Base-by-base conservation (phyloP, 2,888 invertebrate genomes). In the Drosophila maculinotata region DNA sequence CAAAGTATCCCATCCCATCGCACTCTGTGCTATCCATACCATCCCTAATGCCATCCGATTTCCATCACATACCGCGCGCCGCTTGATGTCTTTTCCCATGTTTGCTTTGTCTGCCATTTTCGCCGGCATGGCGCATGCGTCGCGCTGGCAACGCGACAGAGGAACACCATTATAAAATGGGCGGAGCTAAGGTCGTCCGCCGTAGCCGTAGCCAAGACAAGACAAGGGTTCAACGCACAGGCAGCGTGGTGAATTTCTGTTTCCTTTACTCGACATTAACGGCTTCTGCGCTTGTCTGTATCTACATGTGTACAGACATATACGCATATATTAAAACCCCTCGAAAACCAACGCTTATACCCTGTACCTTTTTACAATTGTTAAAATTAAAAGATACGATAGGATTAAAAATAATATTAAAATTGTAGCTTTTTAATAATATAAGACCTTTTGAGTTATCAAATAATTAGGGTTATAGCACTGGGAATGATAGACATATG, bases 91-190 rank as follows among this genome's bases (percentile, higher is more conserved):
- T 20, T 20, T 57, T 74, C 31, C 33, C 56, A 39, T 52, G 30
- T 57, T 49, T 64, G 69, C 80, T 79, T 80, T 76, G 59, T 45
- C 59, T 52, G 48, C 47, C 62, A 70, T 53, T 48, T 76, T 70
- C 74, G 72, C 42, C 41, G 33, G 57, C 60, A 57, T 49, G 62
- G 77, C 87, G 81, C 86, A 79, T 82, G 88, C 87, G 87, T 78
- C 75, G 73, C 68, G 58, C 41, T 17, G 72, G 45, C 69, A 56
- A 17, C 45, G 60, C 25, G 60, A 25, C 74, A 70, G 84, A 69
- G 9, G 12, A 31, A 20, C 82, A 89, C 90, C 90, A 90, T 90
- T 90, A 76, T 82, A 83, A 90, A 90, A 90, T 75, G 75, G 90
- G 90, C 90, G 90, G 90, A 89, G 90, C 81, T 66, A 80, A 81